Evolutionary conservation across 2,113 vertebrate genomes (phyloP), one percentile per base, ranked within the genome.

Genomic region (Eulemur macaco): DNA sequence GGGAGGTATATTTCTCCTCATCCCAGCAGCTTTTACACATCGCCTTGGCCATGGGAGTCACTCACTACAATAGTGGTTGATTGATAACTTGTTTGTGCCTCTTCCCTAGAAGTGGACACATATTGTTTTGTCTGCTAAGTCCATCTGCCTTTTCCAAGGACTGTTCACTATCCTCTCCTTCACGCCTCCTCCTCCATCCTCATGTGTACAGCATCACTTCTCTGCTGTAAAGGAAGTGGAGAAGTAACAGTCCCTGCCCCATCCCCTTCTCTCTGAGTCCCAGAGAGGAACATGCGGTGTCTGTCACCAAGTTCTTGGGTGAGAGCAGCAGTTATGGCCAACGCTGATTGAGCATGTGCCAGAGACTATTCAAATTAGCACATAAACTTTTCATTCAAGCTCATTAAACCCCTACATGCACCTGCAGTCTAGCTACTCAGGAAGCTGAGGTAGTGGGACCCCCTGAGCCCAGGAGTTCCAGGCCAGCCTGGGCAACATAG

Each of bases 101-200:
- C 31, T 39, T 60, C 27, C 34, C 52, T 71, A 20, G 76, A 91
- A 78, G 47, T 5, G 54, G 58, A 25, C 54, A 11, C 54, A 47
- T 73, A 27, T 17, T 86, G 74, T n/a, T 74, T 37, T 23, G 52
- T 42, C 54, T 34, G 60, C 18, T 5, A 37, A 93, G 20, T 66
- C 23, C 83, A 12, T 34, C 71, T 73, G 68, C 84, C 78, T 94
- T 56, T 81, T 81, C 85, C 84, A 78, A 87, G 81, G 94, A 86
- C n/a, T 68, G 87, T 31, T 50, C 50, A 39, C 81, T 13, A 9
- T 42, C 39, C 60, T 64, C 15, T 14, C 45, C 14, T 17, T 39
- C 6, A 2, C 21, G 1, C 31, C 8, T 31, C 11, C 42, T 74
- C 5, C 21, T 37, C 74, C 47, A 14, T 29, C 73, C 6, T 52